A percentile compares a stretch with the other conserved stretches of the same genome.
Evolutionary conservation across 2,888 invertebrate species (phyloP).

Genomic region (Bhutanitis thaidina): DNA sequence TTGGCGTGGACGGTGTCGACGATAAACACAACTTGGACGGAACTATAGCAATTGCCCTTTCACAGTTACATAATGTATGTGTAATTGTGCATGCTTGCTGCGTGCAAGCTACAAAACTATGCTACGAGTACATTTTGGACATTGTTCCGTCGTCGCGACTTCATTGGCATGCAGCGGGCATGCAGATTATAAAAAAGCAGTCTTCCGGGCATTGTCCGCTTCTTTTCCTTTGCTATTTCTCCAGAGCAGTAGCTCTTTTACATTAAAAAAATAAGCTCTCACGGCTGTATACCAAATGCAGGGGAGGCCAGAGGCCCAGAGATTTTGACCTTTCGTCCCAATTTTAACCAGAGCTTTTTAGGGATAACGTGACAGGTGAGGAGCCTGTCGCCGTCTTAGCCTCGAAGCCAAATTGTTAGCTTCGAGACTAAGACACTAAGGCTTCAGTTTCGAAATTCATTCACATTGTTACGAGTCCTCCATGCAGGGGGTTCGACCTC

Average conservation of each 20-base stretch:
- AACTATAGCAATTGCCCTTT: constrained; percentile 16
- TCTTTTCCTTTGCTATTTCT: constrained; percentile 7
- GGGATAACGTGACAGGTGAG: too few relatives aligned
- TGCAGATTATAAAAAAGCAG: constrained; percentile 17
- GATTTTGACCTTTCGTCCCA: too few relatives aligned
- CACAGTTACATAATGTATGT: constrained; percentile 16
- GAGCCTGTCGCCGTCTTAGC: too few relatives aligned
- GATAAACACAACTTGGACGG: constrained; percentile 15
- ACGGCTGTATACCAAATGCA: too few relatives aligned
- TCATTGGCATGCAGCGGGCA: constrained; percentile 26
- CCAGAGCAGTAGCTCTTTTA: background rate
- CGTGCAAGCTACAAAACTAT: constrained; percentile 25
- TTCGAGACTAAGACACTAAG: too few relatives aligned
- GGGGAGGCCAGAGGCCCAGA: too few relatives aligned
- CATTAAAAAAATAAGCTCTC: too few relatives aligned
- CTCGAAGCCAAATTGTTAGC: too few relatives aligned
- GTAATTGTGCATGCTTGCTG: constrained; percentile 22
- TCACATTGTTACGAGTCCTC: too few relatives aligned
- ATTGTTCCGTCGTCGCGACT: constrained; percentile 21
- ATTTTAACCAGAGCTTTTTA: too few relatives aligned
- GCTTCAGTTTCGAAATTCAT: too few relatives aligned
- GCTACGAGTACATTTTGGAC: constrained; percentile 27
- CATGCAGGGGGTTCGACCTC: too few relatives aligned
- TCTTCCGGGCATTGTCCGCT: constrained; percentile 18
- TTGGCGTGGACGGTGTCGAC: constrained; percentile 17